A percentile compares a stretch with the other conserved stretches of the same genome.
Evolutionary conservation across 2,113 vertebrate species (phyloP).

Genomic region (Festucalex cinctus): DNA sequence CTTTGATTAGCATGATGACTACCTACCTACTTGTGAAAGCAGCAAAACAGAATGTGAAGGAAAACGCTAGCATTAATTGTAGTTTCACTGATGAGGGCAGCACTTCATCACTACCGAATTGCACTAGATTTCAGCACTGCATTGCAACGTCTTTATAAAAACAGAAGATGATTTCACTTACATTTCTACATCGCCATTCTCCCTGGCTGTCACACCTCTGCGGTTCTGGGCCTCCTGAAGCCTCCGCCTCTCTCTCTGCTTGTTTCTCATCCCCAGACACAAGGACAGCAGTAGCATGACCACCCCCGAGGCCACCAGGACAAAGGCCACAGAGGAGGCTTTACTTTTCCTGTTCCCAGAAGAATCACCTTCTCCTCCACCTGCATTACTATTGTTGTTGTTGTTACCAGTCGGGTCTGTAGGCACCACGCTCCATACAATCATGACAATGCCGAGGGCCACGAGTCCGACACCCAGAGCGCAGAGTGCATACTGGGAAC

Average conservation of each 20-base stretch:
- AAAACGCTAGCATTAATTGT: not conserved
- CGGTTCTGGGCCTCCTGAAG: constrained; percentile 48
- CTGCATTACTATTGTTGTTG: constrained; percentile 48
- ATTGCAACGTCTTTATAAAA: not conserved
- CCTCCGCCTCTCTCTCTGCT: constrained; percentile 64
- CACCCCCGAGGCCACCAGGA: constrained; percentile 82
- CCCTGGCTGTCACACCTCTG: constrained; percentile 7
- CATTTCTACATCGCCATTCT: constrained; percentile 43
- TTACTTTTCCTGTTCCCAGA: constrained; percentile 62
- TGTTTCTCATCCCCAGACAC: constrained; percentile 85
- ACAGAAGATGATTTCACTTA: constrained; percentile 35
- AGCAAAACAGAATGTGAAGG: not conserved
- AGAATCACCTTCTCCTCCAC: not conserved
- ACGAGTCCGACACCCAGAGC: constrained; percentile 90
- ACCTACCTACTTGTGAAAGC: too few species aligned
- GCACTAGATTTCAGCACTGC: not conserved
- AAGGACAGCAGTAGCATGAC: constrained; percentile 85
- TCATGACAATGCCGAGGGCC: constrained; percentile 90
- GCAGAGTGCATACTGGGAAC: constrained; percentile 88
- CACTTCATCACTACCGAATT: not conserved
- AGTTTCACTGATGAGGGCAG: not conserved
- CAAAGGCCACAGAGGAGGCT: constrained; percentile 88
- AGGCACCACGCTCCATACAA: constrained; percentile 90
- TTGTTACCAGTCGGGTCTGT: constrained; percentile 55
- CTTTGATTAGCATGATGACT: too few species aligned